Percentiles rank a stretch among this genome's conserved stretches.
Conservation (phyloP, 1,140 invertebrate genomes). For the Acromyrmex echinatior region DNA sequence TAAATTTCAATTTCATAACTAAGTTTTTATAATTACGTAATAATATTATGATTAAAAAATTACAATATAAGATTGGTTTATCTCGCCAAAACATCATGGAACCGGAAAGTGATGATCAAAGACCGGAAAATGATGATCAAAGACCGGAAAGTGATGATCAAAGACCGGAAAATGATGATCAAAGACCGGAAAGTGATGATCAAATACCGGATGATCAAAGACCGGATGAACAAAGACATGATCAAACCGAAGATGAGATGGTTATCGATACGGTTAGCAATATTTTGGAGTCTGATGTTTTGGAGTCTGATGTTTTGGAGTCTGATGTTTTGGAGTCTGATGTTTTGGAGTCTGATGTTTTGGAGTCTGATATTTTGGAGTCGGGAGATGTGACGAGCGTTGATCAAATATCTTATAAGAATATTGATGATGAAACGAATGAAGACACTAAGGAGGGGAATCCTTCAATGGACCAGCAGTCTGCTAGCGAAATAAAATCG, state of each 20-base stretch:
- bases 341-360: too few species aligned
- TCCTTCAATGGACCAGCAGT: slow-evolving; percentile 43
- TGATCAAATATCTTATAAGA: background rate
- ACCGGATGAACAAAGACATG: too few species aligned
- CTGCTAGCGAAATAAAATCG: slow-evolving; percentile 72
- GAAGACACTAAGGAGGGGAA: background rate
- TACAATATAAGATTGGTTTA: background rate
- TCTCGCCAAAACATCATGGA: slow-evolving; percentile 22
- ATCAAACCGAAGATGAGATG: slow-evolving; percentile 3
- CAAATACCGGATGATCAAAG: too few species aligned
- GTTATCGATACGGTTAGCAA: background rate
- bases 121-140: too few species aligned
- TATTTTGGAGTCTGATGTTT: background rate
- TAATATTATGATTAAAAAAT: slow-evolving; percentile 11
- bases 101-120: background rate
- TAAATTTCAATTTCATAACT: background rate
- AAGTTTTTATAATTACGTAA: background rate
- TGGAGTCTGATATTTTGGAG: background rate
- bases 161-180: too few species aligned
- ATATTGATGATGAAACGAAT: background rate
- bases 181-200: too few species aligned
- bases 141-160: too few species aligned
- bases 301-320: background rate
- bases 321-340: background rate
- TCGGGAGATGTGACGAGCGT: background rate